Evolutionary conservation across 2,797 vertebrate species (phyloP).

Genomic region (Toxotes lorentzi): DNA sequence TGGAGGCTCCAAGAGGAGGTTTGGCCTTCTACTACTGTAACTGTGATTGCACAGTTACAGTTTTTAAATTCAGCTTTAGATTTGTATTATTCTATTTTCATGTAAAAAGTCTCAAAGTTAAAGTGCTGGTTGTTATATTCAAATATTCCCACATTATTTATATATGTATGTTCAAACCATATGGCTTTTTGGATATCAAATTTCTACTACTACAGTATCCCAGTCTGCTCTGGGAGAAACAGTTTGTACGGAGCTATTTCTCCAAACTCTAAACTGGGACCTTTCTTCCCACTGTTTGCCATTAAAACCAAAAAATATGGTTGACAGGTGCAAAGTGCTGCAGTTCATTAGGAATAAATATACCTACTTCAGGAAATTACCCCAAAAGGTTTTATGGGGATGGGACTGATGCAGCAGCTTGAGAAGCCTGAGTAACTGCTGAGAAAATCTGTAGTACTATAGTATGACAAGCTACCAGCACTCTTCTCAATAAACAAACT

Average conservation of each 20-base stretch:
- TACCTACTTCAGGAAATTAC: constrained; percentile 19
- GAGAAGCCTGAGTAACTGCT: constrained; percentile 9
- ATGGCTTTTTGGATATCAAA: neutral
- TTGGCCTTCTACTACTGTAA: neutral
- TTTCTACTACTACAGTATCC: neutral
- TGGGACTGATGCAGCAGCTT: constrained; percentile 21
- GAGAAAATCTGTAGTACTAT: constrained; percentile 31
- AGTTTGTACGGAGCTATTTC: neutral
- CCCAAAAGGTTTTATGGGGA: constrained; percentile 17
- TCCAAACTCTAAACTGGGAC: neutral
- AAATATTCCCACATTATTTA: neutral
- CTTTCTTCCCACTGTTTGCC: neutral
- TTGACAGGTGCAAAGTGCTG: neutral
- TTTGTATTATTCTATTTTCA: neutral
- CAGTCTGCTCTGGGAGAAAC: neutral
- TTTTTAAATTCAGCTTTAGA: neutral
- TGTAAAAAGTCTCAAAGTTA: no score
- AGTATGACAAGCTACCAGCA: constrained; percentile 41
- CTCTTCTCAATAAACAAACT: constrained; percentile 50
- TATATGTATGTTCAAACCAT: neutral
- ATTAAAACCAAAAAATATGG: neutral
- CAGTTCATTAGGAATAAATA: constrained; percentile 8
- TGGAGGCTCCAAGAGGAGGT: neutral
- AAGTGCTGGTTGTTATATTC: neutral
- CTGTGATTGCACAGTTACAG: neutral